Base-by-base conservation (phyloP, 2,888 invertebrate genomes). In the Fragum fragum region DNA sequence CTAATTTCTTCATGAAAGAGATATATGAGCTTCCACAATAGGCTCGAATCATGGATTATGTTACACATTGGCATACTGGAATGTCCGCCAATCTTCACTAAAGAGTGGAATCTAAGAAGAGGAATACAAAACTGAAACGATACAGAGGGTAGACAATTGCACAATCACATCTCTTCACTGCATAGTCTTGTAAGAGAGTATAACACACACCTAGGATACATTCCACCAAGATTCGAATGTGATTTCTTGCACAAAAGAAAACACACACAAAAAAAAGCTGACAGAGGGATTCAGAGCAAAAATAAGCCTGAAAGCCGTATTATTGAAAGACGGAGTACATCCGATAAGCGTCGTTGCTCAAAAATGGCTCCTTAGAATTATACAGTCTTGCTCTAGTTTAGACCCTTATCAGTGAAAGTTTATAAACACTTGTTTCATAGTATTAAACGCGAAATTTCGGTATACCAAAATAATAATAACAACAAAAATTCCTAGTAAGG, bases 51-150 rank as follows among this genome's bases (percentile, higher is more conserved):
- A n/a, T n/a, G n/a, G n/a, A n/a, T n/a, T n/a, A n/a, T n/a, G n/a
- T n/a, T n/a, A n/a, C n/a, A n/a, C n/a, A n/a, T n/a, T n/a, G 59
- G 59, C 26, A 59, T 59, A 21, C 16, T 59, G 26, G 59, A 59
- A 59, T 11, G 9, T 26, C 59, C 59, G 23, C 59, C 59, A 26
- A 59, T 59, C 14, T 59, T 59, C 28, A 21, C 59, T 23, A 59
- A 59, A 26, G 23, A 21, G 23, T 59, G 59, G 59, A 59, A 59
- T 59, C 9, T 7, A 21, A 26, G 14, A 26, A 59, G 23, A 16
- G 28, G 23, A 11, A 59, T 26, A 21, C 18, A 21, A 26, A 59
- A 59, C 23, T 26, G 28, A 3, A 26, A 59, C 14, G 59, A 11
- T 5, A 59, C 28, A 26, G 28, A 59, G 9, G 59, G 26, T 6